Percentiles rank a stretch among this genome's conserved stretches.
phyloP scores from a whole-genome alignment of 2,113 vertebrate species.

The Pristiophorus japonicus region DNA sequence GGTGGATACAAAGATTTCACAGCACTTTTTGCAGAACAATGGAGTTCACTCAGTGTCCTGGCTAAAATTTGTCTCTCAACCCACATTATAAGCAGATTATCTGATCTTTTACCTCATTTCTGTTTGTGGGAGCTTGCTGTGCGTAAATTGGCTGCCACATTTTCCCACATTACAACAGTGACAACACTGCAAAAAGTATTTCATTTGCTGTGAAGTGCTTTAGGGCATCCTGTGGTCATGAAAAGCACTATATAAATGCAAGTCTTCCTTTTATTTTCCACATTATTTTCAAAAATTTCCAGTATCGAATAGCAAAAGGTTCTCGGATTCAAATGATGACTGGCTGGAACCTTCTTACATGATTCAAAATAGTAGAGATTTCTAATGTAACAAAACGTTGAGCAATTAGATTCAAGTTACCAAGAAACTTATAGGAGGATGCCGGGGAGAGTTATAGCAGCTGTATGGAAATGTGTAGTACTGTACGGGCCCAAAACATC shows the following conservation, averaged over 20 bases:
- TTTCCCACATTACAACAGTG: neutral
- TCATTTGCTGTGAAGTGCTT: neutral
- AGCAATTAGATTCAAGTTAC: neutral
- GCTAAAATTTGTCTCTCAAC: neutral
- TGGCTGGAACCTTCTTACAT: neutral
- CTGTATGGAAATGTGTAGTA: neutral
- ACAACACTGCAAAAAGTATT: neutral
- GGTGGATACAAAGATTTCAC: neutral
- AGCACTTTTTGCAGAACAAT: neutral
- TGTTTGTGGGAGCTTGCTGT: neutral
- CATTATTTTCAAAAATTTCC: neutral
- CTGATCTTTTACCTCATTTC: neutral
- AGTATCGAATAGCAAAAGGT: neutral
- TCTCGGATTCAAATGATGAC: neutral
- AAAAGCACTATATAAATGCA: neutral
- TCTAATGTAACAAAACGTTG: neutral
- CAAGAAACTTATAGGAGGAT: neutral
- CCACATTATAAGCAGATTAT: neutral
- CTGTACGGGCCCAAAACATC: neutral
- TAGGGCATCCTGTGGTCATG: neutral
- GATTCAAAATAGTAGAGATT: neutral
- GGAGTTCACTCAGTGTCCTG: neutral
- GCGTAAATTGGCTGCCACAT: neutral
- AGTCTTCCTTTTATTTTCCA: neutral
- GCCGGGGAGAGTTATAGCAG: neutral